Evolutionary conservation across 2,797 vertebrate genomes (phyloP).

Genomic region (Lagocephalus sceleratus): DNA sequence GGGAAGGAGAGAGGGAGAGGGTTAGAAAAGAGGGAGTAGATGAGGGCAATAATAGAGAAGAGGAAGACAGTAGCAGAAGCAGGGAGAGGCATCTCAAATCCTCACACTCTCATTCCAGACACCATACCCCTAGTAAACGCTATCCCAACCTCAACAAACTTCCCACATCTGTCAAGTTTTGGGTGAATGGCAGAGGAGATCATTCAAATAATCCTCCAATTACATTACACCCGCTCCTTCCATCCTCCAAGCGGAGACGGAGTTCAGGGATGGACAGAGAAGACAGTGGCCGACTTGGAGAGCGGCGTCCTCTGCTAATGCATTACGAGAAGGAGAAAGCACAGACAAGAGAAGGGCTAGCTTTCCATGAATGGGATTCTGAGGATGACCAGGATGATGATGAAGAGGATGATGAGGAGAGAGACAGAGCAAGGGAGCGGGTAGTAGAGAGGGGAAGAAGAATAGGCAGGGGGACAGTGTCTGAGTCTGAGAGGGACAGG

Average conservation of each 20-base stretch:
- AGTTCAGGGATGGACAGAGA: constrained; percentile 72
- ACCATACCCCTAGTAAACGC: constrained; percentile 67
- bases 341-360: constrained; percentile 77
- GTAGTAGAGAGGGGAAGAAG: constrained; percentile 60
- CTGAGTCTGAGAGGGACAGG: constrained; percentile 76
- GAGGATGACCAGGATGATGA: constrained; percentile 67
- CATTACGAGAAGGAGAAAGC: constrained; percentile 78
- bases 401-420: constrained; percentile 63
- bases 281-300: constrained; percentile 65
- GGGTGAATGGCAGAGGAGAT: constrained; percentile 74
- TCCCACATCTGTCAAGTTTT: constrained; percentile 81
- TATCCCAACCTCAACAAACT: constrained; percentile 81
- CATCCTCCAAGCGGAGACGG: constrained; percentile 72
- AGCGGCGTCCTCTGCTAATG: constrained; percentile 76
- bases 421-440: constrained; percentile 51
- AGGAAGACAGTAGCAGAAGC: constrained; percentile 71
- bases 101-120: constrained; percentile 64
- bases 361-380: constrained; percentile 82
- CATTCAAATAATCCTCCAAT: constrained; percentile 68
- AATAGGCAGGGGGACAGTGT: constrained; percentile 68
- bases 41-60: constrained; percentile 70
- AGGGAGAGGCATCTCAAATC: constrained; percentile 72
- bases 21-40: constrained; percentile 61
- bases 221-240: constrained; percentile 74
- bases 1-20: constrained; percentile 77